phyloP scores from a whole-genome alignment of 2,888 invertebrate species.

The Aspidiotus destructor region DNA sequence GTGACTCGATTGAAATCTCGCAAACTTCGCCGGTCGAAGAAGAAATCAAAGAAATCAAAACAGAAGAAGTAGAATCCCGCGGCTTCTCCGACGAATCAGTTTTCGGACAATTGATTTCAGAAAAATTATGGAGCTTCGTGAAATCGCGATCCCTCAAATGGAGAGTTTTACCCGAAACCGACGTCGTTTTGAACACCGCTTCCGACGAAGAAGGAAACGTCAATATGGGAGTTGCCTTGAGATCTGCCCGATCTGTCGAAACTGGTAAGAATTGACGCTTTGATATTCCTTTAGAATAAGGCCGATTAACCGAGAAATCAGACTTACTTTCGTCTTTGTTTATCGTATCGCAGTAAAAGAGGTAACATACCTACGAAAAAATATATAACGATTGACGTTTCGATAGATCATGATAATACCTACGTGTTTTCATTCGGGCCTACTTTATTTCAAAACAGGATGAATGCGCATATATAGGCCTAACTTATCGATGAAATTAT shows the following conservation, averaged over 20 bases:
- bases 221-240: constrained; percentile 47
- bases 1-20: constrained; percentile 65
- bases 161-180: constrained; percentile 66
- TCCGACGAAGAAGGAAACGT: constrained; percentile 57
- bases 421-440: no score
- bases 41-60: constrained; percentile 43
- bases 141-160: constrained; percentile 67
- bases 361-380: no score
- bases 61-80: constrained; percentile 40
- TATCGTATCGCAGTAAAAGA: no score
- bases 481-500: no score
- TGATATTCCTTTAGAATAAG: not conserved
- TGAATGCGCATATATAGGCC: no score
- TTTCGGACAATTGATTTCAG: constrained; percentile 54
- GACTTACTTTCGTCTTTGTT: no score
- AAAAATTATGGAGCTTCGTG: constrained; percentile 66
- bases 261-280: constrained; percentile 36
- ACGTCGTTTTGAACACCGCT: constrained; percentile 62
- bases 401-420: no score
- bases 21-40: constrained; percentile 48
- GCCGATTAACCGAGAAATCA: not conserved
- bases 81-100: constrained; percentile 49
- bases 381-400: no score
- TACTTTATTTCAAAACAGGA: no score
- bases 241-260: constrained; percentile 36